phyloP scores from a whole-genome alignment of 2,888 invertebrate species.

The Plebejus argus region DNA sequence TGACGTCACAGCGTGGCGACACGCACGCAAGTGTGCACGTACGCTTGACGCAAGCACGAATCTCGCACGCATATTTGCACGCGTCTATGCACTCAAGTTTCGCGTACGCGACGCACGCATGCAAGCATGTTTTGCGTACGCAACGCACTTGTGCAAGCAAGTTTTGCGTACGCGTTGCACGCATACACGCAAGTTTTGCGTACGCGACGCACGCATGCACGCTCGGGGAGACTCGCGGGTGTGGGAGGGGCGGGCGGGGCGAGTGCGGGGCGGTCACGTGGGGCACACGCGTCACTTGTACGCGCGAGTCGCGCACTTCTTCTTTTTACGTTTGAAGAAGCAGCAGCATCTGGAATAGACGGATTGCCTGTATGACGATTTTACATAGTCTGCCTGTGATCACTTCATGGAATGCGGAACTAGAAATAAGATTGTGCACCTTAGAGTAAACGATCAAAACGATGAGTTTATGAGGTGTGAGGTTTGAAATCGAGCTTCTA shows the following conservation, averaged over 20 bases:
- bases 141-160: not conserved
- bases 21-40: not conserved
- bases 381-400: conserved; percentile 75
- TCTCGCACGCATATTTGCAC: not conserved
- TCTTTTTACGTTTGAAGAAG: conserved; percentile 99
- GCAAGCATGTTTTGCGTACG: not conserved
- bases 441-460: not conserved
- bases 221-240: not conserved
- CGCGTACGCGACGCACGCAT: not conserved
- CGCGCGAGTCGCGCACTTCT: conserved; percentile 93
- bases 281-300: conserved; percentile 90
- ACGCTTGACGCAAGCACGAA: not conserved
- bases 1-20: conserved; percentile 1
- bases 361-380: conserved; percentile 79
- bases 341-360: conserved; percentile 95
- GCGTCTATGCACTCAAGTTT: not conserved
- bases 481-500: not conserved
- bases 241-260: conserved; percentile 42
- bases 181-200: not conserved
- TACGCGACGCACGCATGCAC: not conserved
- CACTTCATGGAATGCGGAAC: conserved; percentile 43
- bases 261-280: conserved; percentile 52
- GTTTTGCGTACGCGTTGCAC: not conserved
- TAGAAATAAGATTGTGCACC: not conserved
- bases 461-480: not conserved